Conservation (phyloP, 2,797 vertebrate species). For the Euphonia xanthogaster region DNA sequence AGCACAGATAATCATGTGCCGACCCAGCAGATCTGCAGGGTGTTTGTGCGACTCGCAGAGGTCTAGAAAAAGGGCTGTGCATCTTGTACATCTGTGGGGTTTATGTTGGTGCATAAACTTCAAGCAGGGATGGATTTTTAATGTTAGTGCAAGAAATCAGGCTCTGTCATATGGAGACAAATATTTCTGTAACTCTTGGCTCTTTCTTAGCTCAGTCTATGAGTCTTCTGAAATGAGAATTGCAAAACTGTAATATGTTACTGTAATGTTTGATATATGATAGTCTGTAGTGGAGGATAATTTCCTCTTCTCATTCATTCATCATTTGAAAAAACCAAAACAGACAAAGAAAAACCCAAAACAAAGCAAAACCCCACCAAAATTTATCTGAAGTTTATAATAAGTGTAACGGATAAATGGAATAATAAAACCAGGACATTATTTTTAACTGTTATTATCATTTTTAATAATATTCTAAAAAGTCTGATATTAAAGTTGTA, state of each 20-base stretch:
- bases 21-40: neutral
- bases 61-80: neutral
- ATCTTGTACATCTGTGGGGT: neutral
- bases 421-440: neutral
- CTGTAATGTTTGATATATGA: neutral
- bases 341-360: neutral
- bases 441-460: too few relatives aligned
- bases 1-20: neutral
- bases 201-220: neutral
- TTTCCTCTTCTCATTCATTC: neutral
- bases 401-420: neutral
- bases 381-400: neutral
- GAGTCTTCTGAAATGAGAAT: neutral
- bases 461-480: neutral
- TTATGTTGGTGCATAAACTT: neutral
- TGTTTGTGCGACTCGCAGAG: rapidly evolving
- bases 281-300: neutral
- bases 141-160: neutral
- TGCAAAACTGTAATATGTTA: neutral
- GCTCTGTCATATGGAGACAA: neutral
- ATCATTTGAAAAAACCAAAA: neutral
- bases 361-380: neutral
- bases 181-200: neutral
- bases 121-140: neutral
- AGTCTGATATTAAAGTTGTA: neutral